Conservation (phyloP, 1,140 invertebrate genomes). For the Listronotus bonariensis region DNA sequence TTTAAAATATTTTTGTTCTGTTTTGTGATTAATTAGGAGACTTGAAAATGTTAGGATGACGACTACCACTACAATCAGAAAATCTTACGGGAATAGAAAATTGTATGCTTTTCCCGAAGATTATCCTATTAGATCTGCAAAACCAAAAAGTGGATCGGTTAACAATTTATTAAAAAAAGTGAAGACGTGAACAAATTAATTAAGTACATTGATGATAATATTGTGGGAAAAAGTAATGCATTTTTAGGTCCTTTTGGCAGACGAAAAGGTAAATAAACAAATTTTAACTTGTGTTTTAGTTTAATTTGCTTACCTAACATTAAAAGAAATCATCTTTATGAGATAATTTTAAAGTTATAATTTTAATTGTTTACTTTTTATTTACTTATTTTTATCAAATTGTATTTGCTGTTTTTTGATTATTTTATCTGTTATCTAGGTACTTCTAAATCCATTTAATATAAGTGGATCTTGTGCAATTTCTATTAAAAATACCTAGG, state of each 20-base stretch:
- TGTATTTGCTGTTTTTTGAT: too few relatives aligned
- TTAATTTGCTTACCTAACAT: too few relatives aligned
- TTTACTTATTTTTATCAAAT: too few relatives aligned
- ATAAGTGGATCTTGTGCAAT: too few relatives aligned
- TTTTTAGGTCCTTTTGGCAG: constrained; percentile 82
- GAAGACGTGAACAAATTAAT: constrained; percentile 72
- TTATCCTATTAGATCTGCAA: constrained; percentile 50
- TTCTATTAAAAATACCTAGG: too few relatives aligned
- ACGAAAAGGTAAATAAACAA: constrained; percentile 68
- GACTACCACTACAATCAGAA: constrained; percentile 53
- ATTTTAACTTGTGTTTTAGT: too few relatives aligned
- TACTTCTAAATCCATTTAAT: too few relatives aligned
- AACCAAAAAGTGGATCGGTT: constrained; percentile 50
- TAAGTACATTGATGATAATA: constrained; percentile 78
- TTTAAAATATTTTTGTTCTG: constrained; percentile 7
- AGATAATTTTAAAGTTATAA: too few relatives aligned
- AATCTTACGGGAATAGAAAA: constrained; percentile 59
- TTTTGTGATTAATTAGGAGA: background rate
- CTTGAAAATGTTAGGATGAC: constrained; percentile 40
- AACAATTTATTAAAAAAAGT: constrained; percentile 59
- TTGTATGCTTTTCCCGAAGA: constrained; percentile 59
- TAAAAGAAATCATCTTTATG: too few relatives aligned
- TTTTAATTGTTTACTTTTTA: too few relatives aligned
- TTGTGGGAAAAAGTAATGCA: constrained; percentile 77
- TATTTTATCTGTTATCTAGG: too few relatives aligned